Percentiles rank a stretch among this genome's conserved stretches.
phyloP scores from a whole-genome alignment of 23 tunicate species.

The Ciona savignyi region DNA sequence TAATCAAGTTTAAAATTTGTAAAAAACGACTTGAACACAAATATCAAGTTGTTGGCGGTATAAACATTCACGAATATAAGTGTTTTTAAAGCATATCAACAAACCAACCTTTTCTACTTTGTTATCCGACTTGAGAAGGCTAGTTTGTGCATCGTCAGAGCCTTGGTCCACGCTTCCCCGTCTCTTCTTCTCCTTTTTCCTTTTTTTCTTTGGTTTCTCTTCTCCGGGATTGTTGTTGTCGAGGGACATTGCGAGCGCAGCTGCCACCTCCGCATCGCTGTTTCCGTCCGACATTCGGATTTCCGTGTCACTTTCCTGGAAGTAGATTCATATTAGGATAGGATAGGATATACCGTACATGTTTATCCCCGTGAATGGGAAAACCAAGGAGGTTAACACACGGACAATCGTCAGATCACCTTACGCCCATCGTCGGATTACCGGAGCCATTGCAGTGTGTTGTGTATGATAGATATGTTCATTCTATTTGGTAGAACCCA shows the following conservation, averaged over 20 bases:
- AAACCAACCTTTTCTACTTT: slow-evolving; percentile 10
- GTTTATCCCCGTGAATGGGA: too few relatives aligned
- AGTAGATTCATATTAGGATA: neutral
- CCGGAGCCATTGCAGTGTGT: too few relatives aligned
- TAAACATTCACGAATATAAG: too few relatives aligned
- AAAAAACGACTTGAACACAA: neutral
- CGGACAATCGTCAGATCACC: too few relatives aligned
- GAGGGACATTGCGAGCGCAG: slow-evolving; percentile 13
- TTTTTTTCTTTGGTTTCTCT: slow-evolving; percentile 51
- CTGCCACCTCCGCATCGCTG: slow-evolving; percentile 35
- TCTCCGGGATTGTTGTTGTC: neutral
- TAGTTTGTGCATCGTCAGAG: slow-evolving; percentile 20
- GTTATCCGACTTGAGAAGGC: neutral
- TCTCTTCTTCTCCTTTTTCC: slow-evolving; percentile 44
- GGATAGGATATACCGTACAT: too few relatives aligned
- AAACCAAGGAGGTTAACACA: too few relatives aligned
- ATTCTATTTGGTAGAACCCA: too few relatives aligned
- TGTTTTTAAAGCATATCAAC: too few relatives aligned
- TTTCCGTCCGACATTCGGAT: slow-evolving; percentile 26
- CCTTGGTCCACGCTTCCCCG: slow-evolving; percentile 7
- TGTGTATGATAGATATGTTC: too few relatives aligned
- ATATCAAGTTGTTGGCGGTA: too few relatives aligned
- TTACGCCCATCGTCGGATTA: too few relatives aligned
- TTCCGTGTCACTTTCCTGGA: slow-evolving; percentile 9
- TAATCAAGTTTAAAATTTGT: too few relatives aligned